Conservation (phyloP, 2,888 invertebrate species). For the Pterostichus niger region DNA sequence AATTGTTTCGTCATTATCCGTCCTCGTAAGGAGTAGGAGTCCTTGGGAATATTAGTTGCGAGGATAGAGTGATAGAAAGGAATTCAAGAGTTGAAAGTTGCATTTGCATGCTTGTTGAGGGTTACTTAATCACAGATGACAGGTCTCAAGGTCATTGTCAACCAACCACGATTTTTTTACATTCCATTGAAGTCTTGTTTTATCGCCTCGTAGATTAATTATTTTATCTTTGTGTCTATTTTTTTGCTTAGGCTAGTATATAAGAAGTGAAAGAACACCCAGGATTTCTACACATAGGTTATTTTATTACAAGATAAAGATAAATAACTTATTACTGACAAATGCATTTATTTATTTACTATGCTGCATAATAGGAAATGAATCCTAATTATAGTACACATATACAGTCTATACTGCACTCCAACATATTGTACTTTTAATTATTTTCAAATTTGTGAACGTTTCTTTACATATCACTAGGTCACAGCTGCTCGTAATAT, state of each 20-base stretch:
- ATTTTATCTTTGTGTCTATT: slow-evolving; percentile 45
- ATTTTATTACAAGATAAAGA: slow-evolving; percentile 21
- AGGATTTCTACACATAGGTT: not conserved
- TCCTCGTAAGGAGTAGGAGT: slow-evolving; percentile 41
- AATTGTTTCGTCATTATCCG: slow-evolving; percentile 37
- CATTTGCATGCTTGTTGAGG: slow-evolving; percentile 58
- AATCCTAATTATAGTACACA: too few species aligned
- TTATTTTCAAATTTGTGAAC: too few species aligned
- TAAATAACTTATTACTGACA: not conserved
- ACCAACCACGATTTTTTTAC: slow-evolving; percentile 33
- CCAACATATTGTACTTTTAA: too few species aligned
- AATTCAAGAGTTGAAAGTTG: slow-evolving; percentile 65
- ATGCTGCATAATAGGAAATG: too few species aligned
- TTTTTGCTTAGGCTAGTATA: slow-evolving; percentile 26
- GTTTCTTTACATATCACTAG: too few species aligned
- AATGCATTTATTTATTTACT: too few species aligned
- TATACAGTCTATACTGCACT: too few species aligned
- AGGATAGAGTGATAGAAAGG: slow-evolving; percentile 43
- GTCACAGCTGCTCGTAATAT: too few species aligned
- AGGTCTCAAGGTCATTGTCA: slow-evolving; percentile 61
- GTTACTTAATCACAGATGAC: slow-evolving; percentile 62
- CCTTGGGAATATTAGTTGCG: slow-evolving; percentile 49
- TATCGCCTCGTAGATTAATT: slow-evolving; percentile 43
- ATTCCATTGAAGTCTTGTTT: slow-evolving; percentile 48
- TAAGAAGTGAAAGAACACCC: slow-evolving; percentile 40